Evolutionary conservation across 2,888 invertebrate genomes (phyloP), one percentile per base, ranked within the genome.

Genomic region (Exocentrus adspersus): DNA sequence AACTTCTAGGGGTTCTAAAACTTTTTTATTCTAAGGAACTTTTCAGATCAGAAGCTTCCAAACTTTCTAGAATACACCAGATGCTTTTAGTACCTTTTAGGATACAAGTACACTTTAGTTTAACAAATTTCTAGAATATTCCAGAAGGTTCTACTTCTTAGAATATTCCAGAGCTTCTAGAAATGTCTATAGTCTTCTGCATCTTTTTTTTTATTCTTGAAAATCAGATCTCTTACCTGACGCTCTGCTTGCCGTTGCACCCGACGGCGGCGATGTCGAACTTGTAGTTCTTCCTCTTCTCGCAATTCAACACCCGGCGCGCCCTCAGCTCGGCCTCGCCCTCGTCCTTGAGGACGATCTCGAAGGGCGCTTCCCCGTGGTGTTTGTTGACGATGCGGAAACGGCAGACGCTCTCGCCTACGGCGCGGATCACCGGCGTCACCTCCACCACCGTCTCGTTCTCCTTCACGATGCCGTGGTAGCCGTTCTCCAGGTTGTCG

Each of bases 211-310:
- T 24, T 24, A 24, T 5, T n/a, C 24, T 32, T n/a, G 32, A 21
- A 46, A 46, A 46, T 20, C 21, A n/a, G 0, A 48, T 9, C 48
- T 4, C 78, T 80, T 77, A 82, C 85, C 85, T 79, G 74, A 80
- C 73, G 71, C 82, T 80, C 68, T 92, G 91, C 68, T 90, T 90
- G 65, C 93, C 94, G 79, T 92, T 91, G 83, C 97, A 97, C 71
- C 95, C 94, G 66, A 95, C 91, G 37, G 97, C 97, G 59, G 95
- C 92, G 81, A 97, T 95, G 84, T 95, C 94, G 83, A 98, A 97
- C 85, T 94, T 95, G 87, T 97, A 97, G 83, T 94, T 94, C 78
- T 94, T 92, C 58, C 95, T 87, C 82, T 95, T 95, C 84, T 97
- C 96, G 84, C 95, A 97, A 85, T 97, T 95, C 73, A 98, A 89